These are phyloP conservation scores for Nymphalis c-album DNA, from an alignment of 2,888 invertebrate species.

Conservation along the genomic window DNA sequence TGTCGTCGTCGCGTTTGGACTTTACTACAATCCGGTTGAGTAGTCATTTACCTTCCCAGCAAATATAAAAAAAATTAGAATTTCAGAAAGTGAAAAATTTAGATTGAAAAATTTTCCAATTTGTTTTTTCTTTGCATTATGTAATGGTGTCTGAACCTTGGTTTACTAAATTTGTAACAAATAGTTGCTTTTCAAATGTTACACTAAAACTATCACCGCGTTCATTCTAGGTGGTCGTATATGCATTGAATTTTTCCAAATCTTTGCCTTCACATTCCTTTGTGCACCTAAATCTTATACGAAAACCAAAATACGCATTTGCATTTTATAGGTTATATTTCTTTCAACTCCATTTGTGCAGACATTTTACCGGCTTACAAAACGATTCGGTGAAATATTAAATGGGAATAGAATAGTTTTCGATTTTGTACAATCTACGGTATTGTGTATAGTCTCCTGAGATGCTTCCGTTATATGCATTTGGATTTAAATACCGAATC, in stretches of 20 bases:
- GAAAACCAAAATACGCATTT: slow-evolving; percentile 30
- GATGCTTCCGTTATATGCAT: slow-evolving; percentile 48
- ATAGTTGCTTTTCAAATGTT: too few relatives aligned
- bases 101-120: too few relatives aligned
- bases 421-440: slow-evolving; percentile 36
- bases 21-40: too few relatives aligned
- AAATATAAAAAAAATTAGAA: too few relatives aligned
- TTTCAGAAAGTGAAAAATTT: too few relatives aligned
- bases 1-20: too few relatives aligned
- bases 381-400: slow-evolving; percentile 27
- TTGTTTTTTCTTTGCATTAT: too few relatives aligned
- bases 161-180: too few relatives aligned
- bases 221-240: background rate
- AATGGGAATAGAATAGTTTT: slow-evolving; percentile 29
- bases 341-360: slow-evolving; percentile 33
- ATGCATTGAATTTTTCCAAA: slow-evolving; percentile 1
- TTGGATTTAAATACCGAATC: slow-evolving; percentile 57
- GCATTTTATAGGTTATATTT: slow-evolving; percentile 33
- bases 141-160: too few relatives aligned
- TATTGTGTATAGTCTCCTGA: slow-evolving; percentile 44
- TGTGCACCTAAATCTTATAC: slow-evolving; percentile 28
- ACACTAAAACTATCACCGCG: too few relatives aligned
- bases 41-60: too few relatives aligned
- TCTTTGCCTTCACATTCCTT: background rate
- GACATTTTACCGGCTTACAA: slow-evolving; percentile 13